Base-by-base conservation (phyloP, 2,888 invertebrate species). In the Neocrepidodera transversa region DNA sequence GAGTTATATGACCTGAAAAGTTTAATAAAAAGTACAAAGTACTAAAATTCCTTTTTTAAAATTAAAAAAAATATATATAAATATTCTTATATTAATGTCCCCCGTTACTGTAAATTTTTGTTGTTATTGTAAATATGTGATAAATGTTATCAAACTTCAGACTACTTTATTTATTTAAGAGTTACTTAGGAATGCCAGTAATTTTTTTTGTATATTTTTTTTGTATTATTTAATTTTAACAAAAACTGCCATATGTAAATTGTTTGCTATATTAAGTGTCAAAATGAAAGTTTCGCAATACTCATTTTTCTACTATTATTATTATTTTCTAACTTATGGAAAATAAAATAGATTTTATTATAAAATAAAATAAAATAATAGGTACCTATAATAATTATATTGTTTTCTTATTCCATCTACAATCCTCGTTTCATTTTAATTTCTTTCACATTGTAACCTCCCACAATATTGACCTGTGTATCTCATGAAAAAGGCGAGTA, bases 51-150 rank as follows among this genome's bases (percentile, higher is more conserved):
- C n/a, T n/a, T n/a, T n/a, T n/a, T n/a, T n/a, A n/a, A n/a, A n/a
- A n/a, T n/a, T n/a, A n/a, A n/a, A n/a, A n/a, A n/a, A n/a, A n/a
- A 23, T 23, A 5, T 23, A 23, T 3, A 23, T 3, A 23, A 23
- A 5, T 23, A 5, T 11, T 42, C 11, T 42, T 42, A 18, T 20
- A 17, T 18, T 40, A 40, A 8, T 42, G 45, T 23, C 23, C 23
- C n/a, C 43, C 43, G 42, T 45, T 32, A 20, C n/a, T 60, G 54
- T 60, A 60, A 56, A 51, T 57, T 57, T 58, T 54, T 62, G 42
- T 50, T 54, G 13, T 20, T 42, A 13, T 57, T 60, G 60, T 63
- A 63, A 50, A 63, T 63, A 60, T 64, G 64, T 64, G 64, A 64
- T 64, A 64, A 50, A 57, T 30, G 40, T 53, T 62, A 54, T 50